phyloP scores from a whole-genome alignment of 2,888 invertebrate species.

The Cryptocephalus moraei region DNA sequence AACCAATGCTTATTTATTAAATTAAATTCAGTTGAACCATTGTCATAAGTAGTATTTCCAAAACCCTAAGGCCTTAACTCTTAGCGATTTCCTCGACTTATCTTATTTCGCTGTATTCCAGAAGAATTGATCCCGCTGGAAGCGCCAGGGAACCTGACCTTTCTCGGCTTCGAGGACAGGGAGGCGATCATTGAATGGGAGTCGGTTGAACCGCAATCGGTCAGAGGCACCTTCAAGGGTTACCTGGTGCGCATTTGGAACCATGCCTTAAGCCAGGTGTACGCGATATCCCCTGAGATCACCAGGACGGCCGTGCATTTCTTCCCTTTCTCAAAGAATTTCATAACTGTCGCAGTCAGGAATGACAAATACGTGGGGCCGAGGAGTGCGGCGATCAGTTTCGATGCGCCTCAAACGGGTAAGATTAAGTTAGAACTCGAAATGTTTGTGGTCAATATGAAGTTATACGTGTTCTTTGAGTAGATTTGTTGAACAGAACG shows the following conservation, averaged over 20 bases:
- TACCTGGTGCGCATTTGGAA: conserved; percentile 29
- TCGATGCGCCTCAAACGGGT: conserved; percentile 31
- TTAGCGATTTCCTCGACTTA: neutral
- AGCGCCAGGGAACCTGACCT: conserved; percentile 25
- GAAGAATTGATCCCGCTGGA: conserved; percentile 27
- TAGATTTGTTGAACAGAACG: no score
- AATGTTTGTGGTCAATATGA: no score
- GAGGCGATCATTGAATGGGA: conserved; percentile 27
- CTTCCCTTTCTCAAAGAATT: conserved; percentile 29
- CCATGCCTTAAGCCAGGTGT: conserved; percentile 25
- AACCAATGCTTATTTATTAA: neutral
- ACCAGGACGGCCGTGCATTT: conserved; percentile 25
- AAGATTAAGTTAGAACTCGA: conserved; percentile 1
- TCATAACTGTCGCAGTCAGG: conserved; percentile 27
- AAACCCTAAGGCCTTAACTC: no score
- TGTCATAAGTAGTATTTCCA: neutral
- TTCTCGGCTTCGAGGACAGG: conserved; percentile 21
- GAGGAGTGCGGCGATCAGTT: conserved; percentile 25
- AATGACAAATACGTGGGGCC: conserved; percentile 31
- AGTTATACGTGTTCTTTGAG: no score
- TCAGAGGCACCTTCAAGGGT: conserved; percentile 27
- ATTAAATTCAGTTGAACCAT: neutral
- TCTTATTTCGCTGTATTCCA: conserved; percentile 9
- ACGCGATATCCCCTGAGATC: conserved; percentile 25
- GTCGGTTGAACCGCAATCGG: conserved; percentile 19